Evolutionary conservation across 2,797 vertebrate genomes (phyloP), one percentile per base, ranked within the genome.

Genomic region (Anisognathus igniventris): DNA sequence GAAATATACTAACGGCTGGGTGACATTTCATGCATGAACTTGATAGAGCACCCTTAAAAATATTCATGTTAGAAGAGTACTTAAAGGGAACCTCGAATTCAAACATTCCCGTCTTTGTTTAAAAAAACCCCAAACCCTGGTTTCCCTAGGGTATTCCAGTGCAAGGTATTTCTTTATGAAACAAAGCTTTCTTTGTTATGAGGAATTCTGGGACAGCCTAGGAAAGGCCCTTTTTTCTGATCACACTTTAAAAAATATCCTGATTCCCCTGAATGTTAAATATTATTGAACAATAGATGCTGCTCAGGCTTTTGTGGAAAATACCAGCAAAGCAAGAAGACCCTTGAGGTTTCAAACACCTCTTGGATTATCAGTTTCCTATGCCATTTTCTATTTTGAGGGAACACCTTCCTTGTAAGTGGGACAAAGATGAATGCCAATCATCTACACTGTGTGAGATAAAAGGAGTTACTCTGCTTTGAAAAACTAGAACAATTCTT

Each of bases 1-100:
- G 95, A 94, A 96, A 92, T 92, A 60, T 64, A 90, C 75, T 83
- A 93, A 90, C 5, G 35, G 51, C 86, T 95, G 86, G 75, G 75
- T 95, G 88, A 74, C 90, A 95, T 96, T 96, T 95, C 79, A 74
- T 81, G 92, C 85, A 83, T 88, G 90, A 95, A 77, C 80, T 90
- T 86, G 82, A 91, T 47, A 91, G 53, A 90, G 77, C 57, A 75
- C 92, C 88, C 67, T 95, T 96, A 95, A 91, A 93, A 39, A 71
- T 83, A 96, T 88, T 96, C 93, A 60, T 85, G 71, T 90, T 90
- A 77, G 88, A 86, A 82, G 73, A 72, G 71, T 93, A 91, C 82
- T 96, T 94, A 71, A 94, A 95, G 87, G 67, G 48, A 94, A 94
- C 70, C 45, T 92, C 14, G 0, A 78, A 93, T 68, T 89, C 1